Base-by-base conservation (phyloP, 1,140 invertebrate species). In the Rhopalosiphum padi region DNA sequence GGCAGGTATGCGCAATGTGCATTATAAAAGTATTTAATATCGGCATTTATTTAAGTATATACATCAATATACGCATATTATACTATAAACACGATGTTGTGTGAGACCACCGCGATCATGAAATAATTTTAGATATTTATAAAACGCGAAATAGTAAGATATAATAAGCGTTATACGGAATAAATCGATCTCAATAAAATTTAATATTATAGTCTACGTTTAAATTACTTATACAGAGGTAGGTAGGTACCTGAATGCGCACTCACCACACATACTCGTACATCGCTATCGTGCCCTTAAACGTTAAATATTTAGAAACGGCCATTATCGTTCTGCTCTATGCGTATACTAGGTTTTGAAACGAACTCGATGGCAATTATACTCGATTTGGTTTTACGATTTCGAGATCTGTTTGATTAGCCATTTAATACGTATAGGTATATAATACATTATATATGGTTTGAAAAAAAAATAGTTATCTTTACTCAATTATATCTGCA, bases 171-270 rank as follows among this genome's bases (percentile, higher is more conserved):
- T 35, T 77, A 15, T n/a, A 77, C 30, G 60, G 60, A n/a, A 77
- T 77, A 35, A 77, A 77, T 77, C 60, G 60, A n/a, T 77, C 60
- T 77, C 60, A 77, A 77, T 77, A 77, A 77, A 77, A 77, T 77
- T 77, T 77, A 77, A 77, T 77, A 77, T n/a, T 77, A n/a, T n/a
- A n/a, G 60, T 6, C n/a, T 77, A 15, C 30, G 30, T n/a, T 77
- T n/a, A n/a, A 35, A 77, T 77, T 77, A 35, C 55, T 30, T 68
- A 68, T 68, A 68, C 30, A 0, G 18, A 51, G 15, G 3, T 41
- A 51, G 15, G 3, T 41, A 51, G 15, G 48, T 15, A 68, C n/a
- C 60, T 1, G 4, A 18, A 77, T n/a, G 11, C 60, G n/a, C 30
- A 15, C 30, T 5, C 15, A n/a, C 25, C 22, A 25, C 55, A 30